Evolutionary conservation across 2,797 vertebrate species (phyloP).

Genomic region (Gymnothorax reevesii): DNA sequence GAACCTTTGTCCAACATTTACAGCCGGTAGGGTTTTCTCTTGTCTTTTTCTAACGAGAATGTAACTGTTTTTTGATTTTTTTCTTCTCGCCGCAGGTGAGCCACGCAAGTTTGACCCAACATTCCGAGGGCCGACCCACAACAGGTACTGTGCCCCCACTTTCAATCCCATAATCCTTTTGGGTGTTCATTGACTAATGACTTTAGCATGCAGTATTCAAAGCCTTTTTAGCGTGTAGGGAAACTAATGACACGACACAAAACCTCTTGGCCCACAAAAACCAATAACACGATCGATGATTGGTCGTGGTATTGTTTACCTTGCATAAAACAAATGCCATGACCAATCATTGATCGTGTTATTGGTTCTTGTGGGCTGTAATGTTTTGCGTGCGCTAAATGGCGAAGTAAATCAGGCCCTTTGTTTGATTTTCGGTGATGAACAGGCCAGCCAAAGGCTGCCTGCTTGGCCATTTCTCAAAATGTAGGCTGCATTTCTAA

Average conservation of each 20-base stretch:
- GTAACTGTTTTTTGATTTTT: background rate
- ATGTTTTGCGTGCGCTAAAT: too few species aligned
- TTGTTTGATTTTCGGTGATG: background rate
- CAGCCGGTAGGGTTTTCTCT: background rate
- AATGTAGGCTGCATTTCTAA: too few species aligned
- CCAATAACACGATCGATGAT: too few species aligned
- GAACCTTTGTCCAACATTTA: background rate
- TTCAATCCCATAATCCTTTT: background rate
- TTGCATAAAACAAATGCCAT: too few species aligned
- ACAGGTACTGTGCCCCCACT: constrained; percentile 73
- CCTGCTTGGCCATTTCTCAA: background rate
- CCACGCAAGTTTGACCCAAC: constrained; percentile 86
- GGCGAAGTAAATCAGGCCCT: background rate
- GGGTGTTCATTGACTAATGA: too few species aligned
- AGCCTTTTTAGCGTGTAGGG: too few species aligned
- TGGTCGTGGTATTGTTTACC: too few species aligned
- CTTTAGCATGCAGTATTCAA: too few species aligned
- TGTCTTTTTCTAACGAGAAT: constrained; percentile 12
- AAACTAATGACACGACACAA: too few species aligned
- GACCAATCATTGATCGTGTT: too few species aligned
- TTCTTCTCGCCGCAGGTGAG: constrained; percentile 82
- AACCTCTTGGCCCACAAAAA: too few species aligned
- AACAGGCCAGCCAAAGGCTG: background rate
- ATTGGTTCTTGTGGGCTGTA: too few species aligned
- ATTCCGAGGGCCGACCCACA: constrained; percentile 88